Percentiles rank a stretch among this genome's conserved stretches.
These are phyloP conservation scores for Apistogramma diplotaenia DNA, from an alignment of 2,113 vertebrate genomes.

Conservation along the genomic window DNA sequence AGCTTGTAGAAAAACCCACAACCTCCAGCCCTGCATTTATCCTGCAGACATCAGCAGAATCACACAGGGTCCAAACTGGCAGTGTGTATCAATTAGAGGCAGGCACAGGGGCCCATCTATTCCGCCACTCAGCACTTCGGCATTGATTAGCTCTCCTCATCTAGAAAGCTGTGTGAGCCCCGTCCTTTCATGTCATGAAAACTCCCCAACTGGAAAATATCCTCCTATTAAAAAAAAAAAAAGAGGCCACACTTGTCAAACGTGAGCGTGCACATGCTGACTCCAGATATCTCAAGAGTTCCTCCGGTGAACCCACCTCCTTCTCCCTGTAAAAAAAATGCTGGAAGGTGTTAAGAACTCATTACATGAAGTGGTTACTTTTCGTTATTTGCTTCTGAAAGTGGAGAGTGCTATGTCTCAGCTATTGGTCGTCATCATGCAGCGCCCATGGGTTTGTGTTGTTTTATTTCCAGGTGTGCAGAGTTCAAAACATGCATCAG, in stretches of 20 bases:
- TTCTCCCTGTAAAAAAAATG: slow-evolving; percentile 6
- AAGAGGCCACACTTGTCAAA: slow-evolving; percentile 52
- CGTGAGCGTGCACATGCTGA: slow-evolving; percentile 55
- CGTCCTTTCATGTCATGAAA: slow-evolving; percentile 53
- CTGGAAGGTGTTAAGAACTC: neutral
- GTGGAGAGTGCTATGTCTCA: neutral
- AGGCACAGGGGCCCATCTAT: slow-evolving; percentile 54
- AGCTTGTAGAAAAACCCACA: neutral
- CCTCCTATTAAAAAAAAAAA: slow-evolving; percentile 21
- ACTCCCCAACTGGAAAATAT: slow-evolving; percentile 65
- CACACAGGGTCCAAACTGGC: slow-evolving; percentile 44
- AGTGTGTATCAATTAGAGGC: slow-evolving; percentile 62
- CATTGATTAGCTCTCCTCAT: slow-evolving; percentile 63
- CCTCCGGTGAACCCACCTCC: slow-evolving; percentile 10
- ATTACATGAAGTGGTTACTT: slow-evolving; percentile 18
- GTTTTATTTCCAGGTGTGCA: neutral
- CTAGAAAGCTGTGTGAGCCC: slow-evolving; percentile 38
- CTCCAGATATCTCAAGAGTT: slow-evolving; percentile 34
- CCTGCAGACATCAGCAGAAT: slow-evolving; percentile 62
- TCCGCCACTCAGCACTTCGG: slow-evolving; percentile 64
- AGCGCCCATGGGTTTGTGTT: neutral
- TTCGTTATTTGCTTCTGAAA: slow-evolving; percentile 10
- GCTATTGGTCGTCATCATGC: neutral
- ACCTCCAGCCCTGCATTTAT: neutral
- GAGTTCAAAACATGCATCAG: neutral